A percentile compares a stretch with the other conserved stretches of the same genome.
Evolutionary conservation across 1,140 invertebrate species (phyloP).

Genomic region (Megalonaias nervosa): DNA sequence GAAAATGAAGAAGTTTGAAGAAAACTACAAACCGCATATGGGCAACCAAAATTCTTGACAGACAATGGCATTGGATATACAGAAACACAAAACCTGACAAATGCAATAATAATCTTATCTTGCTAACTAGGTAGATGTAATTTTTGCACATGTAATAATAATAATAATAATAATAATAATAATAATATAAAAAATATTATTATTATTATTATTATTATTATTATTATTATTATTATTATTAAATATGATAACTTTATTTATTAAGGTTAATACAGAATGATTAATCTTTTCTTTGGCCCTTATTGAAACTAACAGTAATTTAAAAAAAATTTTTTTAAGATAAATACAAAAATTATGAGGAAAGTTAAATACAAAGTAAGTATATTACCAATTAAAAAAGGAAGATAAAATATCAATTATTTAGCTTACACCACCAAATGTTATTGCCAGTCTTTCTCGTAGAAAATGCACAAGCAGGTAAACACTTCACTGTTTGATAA

Average conservation of each 20-base stretch:
- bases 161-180: not conserved
- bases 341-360: not conserved
- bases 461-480: no score
- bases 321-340: no score
- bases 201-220: no score
- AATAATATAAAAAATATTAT: no score
- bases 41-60: not conserved
- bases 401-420: not conserved
- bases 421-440: no score
- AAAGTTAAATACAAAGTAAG: not conserved
- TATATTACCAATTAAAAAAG: not conserved
- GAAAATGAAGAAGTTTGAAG: no score
- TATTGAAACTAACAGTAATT: not conserved
- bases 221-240: no score
- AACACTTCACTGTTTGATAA: no score
- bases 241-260: not conserved
- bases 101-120: not conserved
- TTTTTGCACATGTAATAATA: not conserved
- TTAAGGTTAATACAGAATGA: not conserved
- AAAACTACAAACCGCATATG: no score
- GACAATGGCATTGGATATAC: not conserved
- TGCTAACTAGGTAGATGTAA: not conserved
- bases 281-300: not conserved
- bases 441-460: no score
- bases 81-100: not conserved